Evolutionary conservation across 1,140 invertebrate species (phyloP).

Genomic region (Apolygus lucorum): DNA sequence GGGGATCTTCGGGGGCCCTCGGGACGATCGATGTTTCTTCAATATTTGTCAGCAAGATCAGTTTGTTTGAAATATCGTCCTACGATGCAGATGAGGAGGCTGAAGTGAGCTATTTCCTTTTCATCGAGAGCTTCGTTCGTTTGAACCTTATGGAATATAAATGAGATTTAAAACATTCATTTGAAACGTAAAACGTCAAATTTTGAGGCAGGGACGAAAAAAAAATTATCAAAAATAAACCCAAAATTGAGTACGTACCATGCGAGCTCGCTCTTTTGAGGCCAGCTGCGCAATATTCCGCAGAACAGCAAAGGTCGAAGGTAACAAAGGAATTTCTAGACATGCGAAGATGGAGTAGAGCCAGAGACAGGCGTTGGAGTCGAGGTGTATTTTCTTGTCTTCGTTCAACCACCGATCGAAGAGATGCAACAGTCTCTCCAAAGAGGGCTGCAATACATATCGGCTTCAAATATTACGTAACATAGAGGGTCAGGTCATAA

Average conservation of each 20-base stretch:
- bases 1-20: too few relatives aligned
- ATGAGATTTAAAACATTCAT: too few relatives aligned
- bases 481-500: not conserved
- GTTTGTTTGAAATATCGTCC: not conserved
- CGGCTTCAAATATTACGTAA: too few relatives aligned
- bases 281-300: not conserved
- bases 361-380: not conserved
- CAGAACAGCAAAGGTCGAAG: not conserved
- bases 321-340: not conserved
- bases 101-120: not conserved
- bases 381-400: not conserved
- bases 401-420: not conserved
- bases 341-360: not conserved
- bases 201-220: too few relatives aligned
- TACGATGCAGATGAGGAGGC: not conserved
- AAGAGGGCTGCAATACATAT: not conserved
- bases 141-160: not conserved
- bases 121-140: not conserved
- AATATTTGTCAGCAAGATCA: not conserved
- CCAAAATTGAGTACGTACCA: not conserved
- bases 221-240: too few relatives aligned
- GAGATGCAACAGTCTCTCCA: not conserved
- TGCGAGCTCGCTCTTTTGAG: not conserved
- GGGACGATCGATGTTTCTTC: too few relatives aligned
- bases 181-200: too few relatives aligned